These are phyloP conservation scores for Trachelus iudaicus DNA, from an alignment of 2,888 invertebrate genomes.

Conservation along the genomic window DNA sequence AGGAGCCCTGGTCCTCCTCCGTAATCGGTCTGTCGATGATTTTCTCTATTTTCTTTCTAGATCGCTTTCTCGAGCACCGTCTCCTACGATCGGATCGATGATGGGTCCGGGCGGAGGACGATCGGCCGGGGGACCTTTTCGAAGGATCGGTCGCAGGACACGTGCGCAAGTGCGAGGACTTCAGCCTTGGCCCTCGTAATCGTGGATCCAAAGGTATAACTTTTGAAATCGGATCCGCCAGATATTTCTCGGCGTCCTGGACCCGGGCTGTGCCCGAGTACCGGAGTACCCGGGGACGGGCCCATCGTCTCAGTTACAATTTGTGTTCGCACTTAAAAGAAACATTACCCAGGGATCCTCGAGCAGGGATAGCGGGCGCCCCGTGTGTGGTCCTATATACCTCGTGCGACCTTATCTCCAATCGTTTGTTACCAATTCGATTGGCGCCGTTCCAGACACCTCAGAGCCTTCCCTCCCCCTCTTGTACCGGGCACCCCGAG, in stretches of 20 bases:
- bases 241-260: constrained; percentile 46
- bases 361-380: constrained; percentile 44
- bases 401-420: constrained; percentile 55
- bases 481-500: not conserved
- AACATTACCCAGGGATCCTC: constrained; percentile 58
- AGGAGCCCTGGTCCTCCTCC: constrained; percentile 24
- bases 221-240: constrained; percentile 62
- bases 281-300: constrained; percentile 34
- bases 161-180: not conserved
- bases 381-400: constrained; percentile 56
- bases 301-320: constrained; percentile 63
- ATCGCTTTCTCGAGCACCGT: not conserved
- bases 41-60: not conserved
- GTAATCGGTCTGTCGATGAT: not conserved
- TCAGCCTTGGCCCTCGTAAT: constrained; percentile 31
- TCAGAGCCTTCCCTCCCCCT: not conserved
- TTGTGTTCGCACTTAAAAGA: constrained; percentile 65
- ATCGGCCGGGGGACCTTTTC: not conserved
- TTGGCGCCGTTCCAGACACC: constrained; percentile 34
- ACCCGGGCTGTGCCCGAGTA: constrained; percentile 2
- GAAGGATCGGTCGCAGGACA: not conserved
- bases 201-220: constrained; percentile 50
- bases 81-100: not conserved
- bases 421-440: constrained; percentile 63
- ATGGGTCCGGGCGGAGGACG: not conserved